Evolutionary conservation across 2,797 vertebrate species (phyloP).

Genomic region (Odontamblyopus rebecca): DNA sequence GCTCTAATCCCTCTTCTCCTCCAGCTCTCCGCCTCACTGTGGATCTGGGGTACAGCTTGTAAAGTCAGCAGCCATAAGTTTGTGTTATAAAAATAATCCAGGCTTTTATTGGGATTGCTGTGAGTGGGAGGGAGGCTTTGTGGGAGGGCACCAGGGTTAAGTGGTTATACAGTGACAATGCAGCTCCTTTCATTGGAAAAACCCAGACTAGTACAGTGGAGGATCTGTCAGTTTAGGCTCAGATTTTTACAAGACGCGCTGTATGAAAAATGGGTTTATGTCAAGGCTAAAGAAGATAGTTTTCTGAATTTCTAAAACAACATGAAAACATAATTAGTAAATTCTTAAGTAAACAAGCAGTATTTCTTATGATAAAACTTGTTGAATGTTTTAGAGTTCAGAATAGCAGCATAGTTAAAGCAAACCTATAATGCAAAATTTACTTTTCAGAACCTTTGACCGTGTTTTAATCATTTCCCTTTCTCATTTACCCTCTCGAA

Average conservation of each 20-base stretch:
- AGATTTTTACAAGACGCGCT: neutral
- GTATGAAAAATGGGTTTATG: neutral
- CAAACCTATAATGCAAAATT: no score
- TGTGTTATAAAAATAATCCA: constrained; percentile 79
- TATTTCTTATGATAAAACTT: neutral
- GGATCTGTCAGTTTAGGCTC: neutral
- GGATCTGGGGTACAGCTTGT: constrained; percentile 62
- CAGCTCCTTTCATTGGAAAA: constrained; percentile 64
- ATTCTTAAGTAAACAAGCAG: neutral
- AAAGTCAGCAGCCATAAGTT: constrained; percentile 71
- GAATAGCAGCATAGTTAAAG: neutral
- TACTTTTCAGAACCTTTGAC: no score
- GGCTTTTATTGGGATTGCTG: constrained; percentile 75
- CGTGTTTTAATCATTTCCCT: no score
- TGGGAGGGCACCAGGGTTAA: constrained; percentile 46
- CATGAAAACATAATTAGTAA: neutral
- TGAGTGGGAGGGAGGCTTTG: constrained; percentile 43
- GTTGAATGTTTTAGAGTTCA: neutral
- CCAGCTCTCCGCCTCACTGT: constrained; percentile 33
- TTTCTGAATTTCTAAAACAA: neutral
- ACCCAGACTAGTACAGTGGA: constrained; percentile 62
- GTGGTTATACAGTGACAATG: constrained; percentile 71
- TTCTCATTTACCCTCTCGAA: no score
- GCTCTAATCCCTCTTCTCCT: constrained; percentile 18
- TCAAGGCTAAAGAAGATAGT: neutral